phyloP scores from a whole-genome alignment of 2,888 invertebrate genomes.

The Alloscopus bannaensis region DNA sequence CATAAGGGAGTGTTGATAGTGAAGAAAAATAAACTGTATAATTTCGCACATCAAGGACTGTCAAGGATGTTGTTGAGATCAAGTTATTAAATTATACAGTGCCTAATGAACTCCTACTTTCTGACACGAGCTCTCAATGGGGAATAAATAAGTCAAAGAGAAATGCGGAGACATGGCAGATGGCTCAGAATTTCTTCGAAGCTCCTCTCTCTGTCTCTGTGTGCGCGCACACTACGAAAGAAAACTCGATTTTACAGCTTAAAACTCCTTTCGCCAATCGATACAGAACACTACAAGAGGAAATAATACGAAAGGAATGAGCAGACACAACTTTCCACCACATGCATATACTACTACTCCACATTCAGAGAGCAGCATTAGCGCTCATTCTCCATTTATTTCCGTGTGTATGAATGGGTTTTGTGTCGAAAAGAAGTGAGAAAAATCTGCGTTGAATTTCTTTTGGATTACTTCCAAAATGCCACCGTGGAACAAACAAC shows the following conservation, averaged over 20 bases:
- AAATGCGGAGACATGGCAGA: neutral
- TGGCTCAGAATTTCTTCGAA: no score
- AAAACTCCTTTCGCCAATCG: no score
- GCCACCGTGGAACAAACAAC: conserved; percentile 32
- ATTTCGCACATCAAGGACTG: conserved; percentile 52
- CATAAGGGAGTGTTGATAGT: neutral
- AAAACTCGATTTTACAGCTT: no score
- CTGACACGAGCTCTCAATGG: conserved; percentile 48
- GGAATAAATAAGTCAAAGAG: conserved; percentile 49
- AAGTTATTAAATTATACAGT: conserved; percentile 35
- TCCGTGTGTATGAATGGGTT: neutral
- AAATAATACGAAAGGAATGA: no score
- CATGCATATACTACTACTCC: no score
- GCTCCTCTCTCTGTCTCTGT: no score
- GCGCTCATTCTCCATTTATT: no score
- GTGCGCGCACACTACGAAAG: no score
- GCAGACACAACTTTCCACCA: no score
- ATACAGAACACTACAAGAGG: no score
- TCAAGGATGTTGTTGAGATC: conserved; percentile 46
- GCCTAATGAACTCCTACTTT: conserved; percentile 25
- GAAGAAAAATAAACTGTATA: conserved; percentile 19
- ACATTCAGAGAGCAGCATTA: no score
- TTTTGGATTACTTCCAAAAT: conserved; percentile 56
- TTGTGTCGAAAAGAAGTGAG: no score
- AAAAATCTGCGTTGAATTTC: neutral